Evolutionary conservation across 2,797 vertebrate species (phyloP), one percentile per base, ranked within the genome.

Genomic region (Mycteria americana): DNA sequence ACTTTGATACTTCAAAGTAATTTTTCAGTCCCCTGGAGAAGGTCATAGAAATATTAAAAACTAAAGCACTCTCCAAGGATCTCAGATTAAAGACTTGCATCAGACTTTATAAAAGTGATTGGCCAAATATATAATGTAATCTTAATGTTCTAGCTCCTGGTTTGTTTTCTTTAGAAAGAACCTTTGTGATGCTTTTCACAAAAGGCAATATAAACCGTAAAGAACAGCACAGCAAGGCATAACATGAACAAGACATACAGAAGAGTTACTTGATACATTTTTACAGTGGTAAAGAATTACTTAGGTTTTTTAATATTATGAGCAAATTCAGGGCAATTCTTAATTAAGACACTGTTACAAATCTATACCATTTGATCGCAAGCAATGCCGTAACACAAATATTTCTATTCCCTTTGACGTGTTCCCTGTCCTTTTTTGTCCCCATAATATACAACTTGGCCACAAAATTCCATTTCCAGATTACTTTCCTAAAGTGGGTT

Each of bases 31-130:
- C 94, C 97, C 96, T 95, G 97, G 97, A 97, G 97, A 98, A 98
- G 97, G 97, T 98, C 97, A 98, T 96, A 98, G 98, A 98, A 98
- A 98, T 98, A 98, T 98, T 98, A 98, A 98, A 98, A 98, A 97
- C 96, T 92, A 97, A 98, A 98, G 96, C 97, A 95, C 98, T 98
- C 97, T 97, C 96, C 85, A 97, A 98, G 97, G 97, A 98, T 97
- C 92, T 96, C 96, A 98, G 98, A 98, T 98, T 98, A 88, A 98
- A 96, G 97, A 96, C 97, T 97, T 98, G 90, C 96, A 98, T 98
- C 91, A 95, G 97, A 96, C 97, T 98, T 98, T 96, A 97, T 98
- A 97, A 98, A 98, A 97, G 97, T 97, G 97, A 98, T 97, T 98
- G 98, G 98, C 96, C 97, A 97, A 97, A 97, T 97, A 98, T 97